Evolutionary conservation across 2,113 vertebrate genomes (phyloP), one percentile per base, ranked within the genome.

Genomic region (Phoenicopterus ruber): DNA sequence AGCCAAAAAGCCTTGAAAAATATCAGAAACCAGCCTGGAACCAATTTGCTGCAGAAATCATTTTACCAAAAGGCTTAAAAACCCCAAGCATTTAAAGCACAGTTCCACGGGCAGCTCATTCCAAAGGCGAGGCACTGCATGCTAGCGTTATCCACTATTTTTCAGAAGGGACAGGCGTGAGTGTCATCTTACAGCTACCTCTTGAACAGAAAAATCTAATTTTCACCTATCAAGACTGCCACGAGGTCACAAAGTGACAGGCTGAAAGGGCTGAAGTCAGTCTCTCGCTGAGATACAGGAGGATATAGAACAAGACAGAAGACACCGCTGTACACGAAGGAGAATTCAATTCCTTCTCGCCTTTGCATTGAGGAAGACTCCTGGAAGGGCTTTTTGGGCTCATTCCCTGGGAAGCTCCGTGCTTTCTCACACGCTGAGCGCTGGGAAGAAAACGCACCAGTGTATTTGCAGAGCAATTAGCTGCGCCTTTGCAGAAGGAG

Each of bases 401-500:
- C 18, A 4, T 38, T 82, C 79, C 76, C 80, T 44, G 20, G 5
- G 59, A 31, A 92, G 38, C 49, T 32, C 71, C 50, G n/a, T 42
- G 16, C 62, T 62, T 72, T 86, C 63, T 83, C 81, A 72, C 42
- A 86, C 46, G 19, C 28, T 40, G 52, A 80, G 77, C 73, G 80
- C 36, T 26, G 36, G 70, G 90, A 92, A 92, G 73, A 55, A 83
- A 92, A 65, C 3, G 1, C 54, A 72, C 12, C 32, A 26, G 58
- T 52, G 47, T 94, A 44, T 73, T 90, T 81, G 82, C 70, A 36
- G 46, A 96, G 88, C 73, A 94, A 81, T 84, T 54, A 94, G 47
- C 47, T 81, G 73, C 72, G 36, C 42, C 63, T 73, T 29, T 73
- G 62, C 58, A 70, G 49, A 80, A 80, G 88, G 52, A 1, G 67